These are phyloP conservation scores for Melopsittacus undulatus DNA, from an alignment of 2,797 vertebrate genomes.

Conservation along the genomic window DNA sequence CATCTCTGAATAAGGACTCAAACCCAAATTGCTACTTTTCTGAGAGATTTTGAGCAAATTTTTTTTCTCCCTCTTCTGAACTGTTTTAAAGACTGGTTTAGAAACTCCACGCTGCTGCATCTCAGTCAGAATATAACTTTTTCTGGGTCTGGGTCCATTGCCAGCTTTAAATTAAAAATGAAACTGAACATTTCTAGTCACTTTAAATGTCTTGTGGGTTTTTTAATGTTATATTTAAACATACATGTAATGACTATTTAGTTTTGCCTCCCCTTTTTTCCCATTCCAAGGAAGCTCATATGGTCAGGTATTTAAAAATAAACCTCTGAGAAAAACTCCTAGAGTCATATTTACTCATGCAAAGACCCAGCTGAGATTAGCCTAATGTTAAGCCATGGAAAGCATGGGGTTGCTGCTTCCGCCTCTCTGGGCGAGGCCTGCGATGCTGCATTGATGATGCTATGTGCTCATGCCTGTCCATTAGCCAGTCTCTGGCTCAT, in stretches of 20 bases:
- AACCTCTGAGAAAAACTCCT: slow-evolving; percentile 1
- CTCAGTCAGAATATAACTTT: not conserved
- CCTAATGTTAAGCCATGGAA: not conserved
- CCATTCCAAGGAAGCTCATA: slow-evolving; percentile 47
- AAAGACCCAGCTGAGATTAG: not conserved
- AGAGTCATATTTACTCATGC: not conserved
- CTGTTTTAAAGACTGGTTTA: not conserved
- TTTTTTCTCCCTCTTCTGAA: not conserved
- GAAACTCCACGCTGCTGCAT: not conserved
- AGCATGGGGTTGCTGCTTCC: not conserved
- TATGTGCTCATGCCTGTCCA: accelerated
- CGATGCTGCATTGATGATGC: not conserved
- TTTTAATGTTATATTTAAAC: slow-evolving; percentile 59
- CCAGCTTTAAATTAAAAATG: slow-evolving; percentile 58
- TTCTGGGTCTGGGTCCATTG: not conserved
- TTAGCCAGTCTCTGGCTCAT: not conserved
- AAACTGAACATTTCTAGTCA: slow-evolving; percentile 29
- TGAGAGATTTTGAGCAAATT: not conserved
- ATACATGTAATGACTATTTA: slow-evolving; percentile 37
- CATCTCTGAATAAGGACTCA: slow-evolving; percentile 69
- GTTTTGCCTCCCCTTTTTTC: slow-evolving; percentile 50
- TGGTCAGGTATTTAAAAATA: slow-evolving; percentile 64
- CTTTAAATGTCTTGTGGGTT: slow-evolving; percentile 43
- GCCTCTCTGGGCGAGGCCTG: not conserved
- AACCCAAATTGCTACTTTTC: slow-evolving; percentile 66